These are phyloP conservation scores for Drosophila bocki DNA, from an alignment of 1,140 invertebrate genomes.

Conservation along the genomic window DNA sequence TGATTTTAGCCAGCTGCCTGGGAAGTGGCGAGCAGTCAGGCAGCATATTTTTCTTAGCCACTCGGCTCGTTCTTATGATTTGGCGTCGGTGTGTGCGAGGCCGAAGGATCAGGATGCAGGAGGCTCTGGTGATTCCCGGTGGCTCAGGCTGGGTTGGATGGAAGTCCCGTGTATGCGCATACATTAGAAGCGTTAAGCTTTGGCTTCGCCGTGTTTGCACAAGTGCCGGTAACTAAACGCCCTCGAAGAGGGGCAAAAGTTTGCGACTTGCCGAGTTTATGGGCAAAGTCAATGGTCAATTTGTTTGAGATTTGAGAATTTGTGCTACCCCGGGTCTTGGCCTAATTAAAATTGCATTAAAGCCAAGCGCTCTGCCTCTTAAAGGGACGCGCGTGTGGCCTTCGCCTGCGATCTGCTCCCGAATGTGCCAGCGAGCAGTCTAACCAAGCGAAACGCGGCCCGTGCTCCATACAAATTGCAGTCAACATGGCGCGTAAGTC, in stretches of 20 bases:
- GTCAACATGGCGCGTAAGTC: constrained; percentile 80
- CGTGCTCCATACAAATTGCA: constrained; percentile 78
- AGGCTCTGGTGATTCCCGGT: constrained; percentile 11
- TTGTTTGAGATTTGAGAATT: constrained; percentile 78
- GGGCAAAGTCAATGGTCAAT: constrained; percentile 76
- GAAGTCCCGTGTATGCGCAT: constrained; percentile 62
- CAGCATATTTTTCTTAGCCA: constrained; percentile 73
- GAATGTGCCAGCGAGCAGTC: constrained; percentile 15
- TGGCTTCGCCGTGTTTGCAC: constrained; percentile 29
- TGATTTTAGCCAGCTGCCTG: constrained; percentile 58
- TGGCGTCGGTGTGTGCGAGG: constrained; percentile 6
- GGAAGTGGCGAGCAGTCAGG: constrained; percentile 35
- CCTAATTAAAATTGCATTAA: constrained; percentile 83
- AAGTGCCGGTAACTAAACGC: constrained; percentile 58
- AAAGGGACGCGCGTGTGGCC: constrained; percentile 52
- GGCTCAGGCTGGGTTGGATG: background rate
- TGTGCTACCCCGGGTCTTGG: constrained; percentile 51
- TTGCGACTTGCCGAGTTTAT: constrained; percentile 55
- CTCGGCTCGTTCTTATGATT: constrained; percentile 47
- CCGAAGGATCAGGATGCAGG: constrained; percentile 7
- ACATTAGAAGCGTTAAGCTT: constrained; percentile 60
- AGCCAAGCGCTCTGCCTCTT: constrained; percentile 34
- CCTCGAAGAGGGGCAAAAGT: constrained; percentile 50
- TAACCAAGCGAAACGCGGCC: constrained; percentile 75
- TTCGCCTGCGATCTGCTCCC: constrained; percentile 48